Evolutionary conservation across 2,113 vertebrate species (phyloP).

Genomic region (Rhinoderma darwinii): DNA sequence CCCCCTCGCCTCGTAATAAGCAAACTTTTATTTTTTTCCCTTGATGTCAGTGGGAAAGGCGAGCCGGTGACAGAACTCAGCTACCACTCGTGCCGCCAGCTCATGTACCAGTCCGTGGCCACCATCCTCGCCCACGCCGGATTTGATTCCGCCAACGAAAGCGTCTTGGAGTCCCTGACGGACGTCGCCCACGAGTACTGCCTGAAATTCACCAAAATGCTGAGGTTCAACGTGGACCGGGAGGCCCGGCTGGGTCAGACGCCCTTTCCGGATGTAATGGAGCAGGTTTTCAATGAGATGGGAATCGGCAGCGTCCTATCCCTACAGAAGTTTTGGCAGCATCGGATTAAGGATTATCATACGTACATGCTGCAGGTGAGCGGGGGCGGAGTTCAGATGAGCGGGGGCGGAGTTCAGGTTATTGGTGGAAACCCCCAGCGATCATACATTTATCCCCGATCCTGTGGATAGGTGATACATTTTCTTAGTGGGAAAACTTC

Average conservation of each 20-base stretch:
- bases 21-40: neutral
- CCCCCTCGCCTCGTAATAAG: no score
- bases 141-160: conserved; percentile 92
- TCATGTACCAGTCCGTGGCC: conserved; percentile 95
- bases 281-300: conserved; percentile 95
- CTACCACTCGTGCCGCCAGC: conserved; percentile 92
- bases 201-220: conserved; percentile 86
- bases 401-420: no score
- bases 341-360: conserved; percentile 97
- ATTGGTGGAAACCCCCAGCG: no score
- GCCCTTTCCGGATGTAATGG: conserved; percentile 92
- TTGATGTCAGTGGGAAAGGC: conserved; percentile 85
- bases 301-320: conserved; percentile 94
- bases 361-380: conserved; percentile 95
- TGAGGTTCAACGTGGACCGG: conserved; percentile 89
- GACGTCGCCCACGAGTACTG: conserved; percentile 94
- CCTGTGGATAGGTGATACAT: no score
- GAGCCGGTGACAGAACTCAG: conserved; percentile 95
- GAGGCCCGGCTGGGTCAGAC: conserved; percentile 89
- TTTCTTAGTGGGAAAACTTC: no score
- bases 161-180: conserved; percentile 92
- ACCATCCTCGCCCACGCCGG: conserved; percentile 93
- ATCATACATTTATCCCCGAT: no score
- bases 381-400: neutral
- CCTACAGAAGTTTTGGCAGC: conserved; percentile 96